Conservation (phyloP, 2,888 invertebrate genomes). For the Agrotis segetum region DNA sequence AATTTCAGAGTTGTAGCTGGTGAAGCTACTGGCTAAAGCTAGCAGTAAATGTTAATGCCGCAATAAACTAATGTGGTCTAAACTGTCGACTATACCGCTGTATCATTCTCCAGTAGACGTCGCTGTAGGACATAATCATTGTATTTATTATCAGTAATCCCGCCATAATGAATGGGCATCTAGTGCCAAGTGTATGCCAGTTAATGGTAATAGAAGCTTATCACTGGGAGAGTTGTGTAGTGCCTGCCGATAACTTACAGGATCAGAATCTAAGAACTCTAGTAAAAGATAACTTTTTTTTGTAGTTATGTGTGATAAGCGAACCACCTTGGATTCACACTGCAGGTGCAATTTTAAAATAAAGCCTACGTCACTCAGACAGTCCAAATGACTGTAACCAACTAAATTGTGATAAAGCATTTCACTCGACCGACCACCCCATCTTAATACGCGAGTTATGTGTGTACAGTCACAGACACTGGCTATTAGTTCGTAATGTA, state of each 20-base stretch:
- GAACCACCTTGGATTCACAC: no score
- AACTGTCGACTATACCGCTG: slow-evolving; percentile 3
- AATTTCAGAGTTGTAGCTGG: no score
- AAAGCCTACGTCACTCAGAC: no score
- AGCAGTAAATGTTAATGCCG: background rate
- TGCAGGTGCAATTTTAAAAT: no score
- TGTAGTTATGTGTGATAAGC: no score
- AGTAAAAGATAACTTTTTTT: no score
- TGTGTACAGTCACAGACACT: slow-evolving; percentile 27
- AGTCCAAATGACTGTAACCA: slow-evolving; percentile 9
- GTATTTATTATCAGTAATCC: slow-evolving; percentile 43
- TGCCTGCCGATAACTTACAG: background rate
- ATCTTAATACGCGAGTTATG: slow-evolving; percentile 38
- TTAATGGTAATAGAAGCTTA: slow-evolving; percentile 29
- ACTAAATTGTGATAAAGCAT: slow-evolving; percentile 27
- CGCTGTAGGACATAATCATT: slow-evolving; percentile 25
- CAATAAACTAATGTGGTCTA: background rate
- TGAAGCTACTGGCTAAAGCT: no score
- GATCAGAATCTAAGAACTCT: background rate
- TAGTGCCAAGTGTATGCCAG: slow-evolving; percentile 39
- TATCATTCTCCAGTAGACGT: slow-evolving; percentile 24
- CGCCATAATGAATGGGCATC: slow-evolving; percentile 36
- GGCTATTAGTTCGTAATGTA: slow-evolving; percentile 47
- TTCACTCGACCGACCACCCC: slow-evolving; percentile 7
- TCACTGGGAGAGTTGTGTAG: slow-evolving; percentile 6